Percentiles rank a stretch among this genome's conserved stretches.
Conservation (phyloP, 2,113 vertebrate genomes). For the Heliornis fulica region DNA sequence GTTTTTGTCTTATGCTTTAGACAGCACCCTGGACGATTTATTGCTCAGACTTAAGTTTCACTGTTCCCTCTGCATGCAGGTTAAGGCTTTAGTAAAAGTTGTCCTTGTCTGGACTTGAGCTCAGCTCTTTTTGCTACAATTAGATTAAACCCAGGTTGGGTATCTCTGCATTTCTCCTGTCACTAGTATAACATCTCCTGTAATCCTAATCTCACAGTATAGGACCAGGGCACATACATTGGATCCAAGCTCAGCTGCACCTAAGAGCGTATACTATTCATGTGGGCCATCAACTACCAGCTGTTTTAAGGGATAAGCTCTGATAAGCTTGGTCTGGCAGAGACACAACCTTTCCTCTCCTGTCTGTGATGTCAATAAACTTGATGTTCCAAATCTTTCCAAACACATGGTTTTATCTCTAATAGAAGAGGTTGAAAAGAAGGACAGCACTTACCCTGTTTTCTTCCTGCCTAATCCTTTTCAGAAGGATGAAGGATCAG, state of each 20-base stretch:
- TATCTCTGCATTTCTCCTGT: neutral
- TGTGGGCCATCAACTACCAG: neutral
- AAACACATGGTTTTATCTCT: neutral
- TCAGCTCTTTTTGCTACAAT: neutral
- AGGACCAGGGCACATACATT: accelerated
- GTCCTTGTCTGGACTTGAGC: neutral
- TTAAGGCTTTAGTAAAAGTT: neutral
- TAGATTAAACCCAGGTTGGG: neutral
- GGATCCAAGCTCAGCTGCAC: too few species aligned
- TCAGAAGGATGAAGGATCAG: neutral
- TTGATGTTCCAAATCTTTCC: neutral
- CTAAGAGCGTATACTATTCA: neutral
- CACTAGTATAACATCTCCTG: neutral
- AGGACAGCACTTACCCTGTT: neutral
- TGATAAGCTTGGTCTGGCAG: neutral
- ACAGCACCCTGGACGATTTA: accelerated
- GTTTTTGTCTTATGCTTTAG: neutral
- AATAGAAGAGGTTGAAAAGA: neutral
- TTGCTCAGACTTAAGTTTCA: neutral
- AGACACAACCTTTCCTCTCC: neutral
- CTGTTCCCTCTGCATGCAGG: neutral
- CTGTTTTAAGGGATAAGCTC: neutral
- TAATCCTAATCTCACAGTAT: neutral
- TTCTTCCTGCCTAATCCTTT: neutral
- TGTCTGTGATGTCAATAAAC: neutral